Base-by-base conservation (phyloP, 2,888 invertebrate species). In the Callinectes sapidus region DNA sequence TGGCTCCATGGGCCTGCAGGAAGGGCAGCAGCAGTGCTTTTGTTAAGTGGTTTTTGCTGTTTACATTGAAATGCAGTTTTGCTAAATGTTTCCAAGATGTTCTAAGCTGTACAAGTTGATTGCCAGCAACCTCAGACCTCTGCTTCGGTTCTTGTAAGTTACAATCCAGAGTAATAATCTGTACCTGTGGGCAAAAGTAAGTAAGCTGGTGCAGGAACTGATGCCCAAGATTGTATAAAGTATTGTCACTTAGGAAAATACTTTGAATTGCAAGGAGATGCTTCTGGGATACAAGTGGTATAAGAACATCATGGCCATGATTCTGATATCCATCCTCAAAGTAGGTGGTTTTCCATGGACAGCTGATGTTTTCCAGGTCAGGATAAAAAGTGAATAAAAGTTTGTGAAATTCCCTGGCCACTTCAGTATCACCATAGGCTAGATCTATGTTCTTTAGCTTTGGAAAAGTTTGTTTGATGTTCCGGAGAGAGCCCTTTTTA, bases 241-340 rank as follows among this genome's bases (percentile, higher is more conserved):
- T 91, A 42, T 54, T 87, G 28, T 54, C 86, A 28, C 91, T 91
- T 0, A 94, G 66, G 35, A 55, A 91, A 35, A 94, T n/a, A 35
- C 32, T 91, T 23, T 42, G 85, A n/a, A 94, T 32, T 14, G 94
- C 89, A 23, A 94, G 87, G 2, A 39, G n/a, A 23, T 39, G 71
- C 23, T 86, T 81, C 18, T 48, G 39, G 6, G 81, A 48, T 6
- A 92, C 39, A 6, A 92, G 61, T n/a, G 91, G 91, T 18, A 92
- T 28, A 2, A 94, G 35, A 48, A 92, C 90, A 23, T 91, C 89
- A 14, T 89, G 28, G 16, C 91, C 85, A 66, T 92, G 88, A 35
- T 48, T 85, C 14, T 71, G 66, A 48, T 94, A 94, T 18, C 92
- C 90, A 32, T 94, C 94, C 85, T 94, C 94, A 66, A 94, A 92